phyloP scores from a whole-genome alignment of 2,888 invertebrate species.

The Auanema sp. region DNA sequence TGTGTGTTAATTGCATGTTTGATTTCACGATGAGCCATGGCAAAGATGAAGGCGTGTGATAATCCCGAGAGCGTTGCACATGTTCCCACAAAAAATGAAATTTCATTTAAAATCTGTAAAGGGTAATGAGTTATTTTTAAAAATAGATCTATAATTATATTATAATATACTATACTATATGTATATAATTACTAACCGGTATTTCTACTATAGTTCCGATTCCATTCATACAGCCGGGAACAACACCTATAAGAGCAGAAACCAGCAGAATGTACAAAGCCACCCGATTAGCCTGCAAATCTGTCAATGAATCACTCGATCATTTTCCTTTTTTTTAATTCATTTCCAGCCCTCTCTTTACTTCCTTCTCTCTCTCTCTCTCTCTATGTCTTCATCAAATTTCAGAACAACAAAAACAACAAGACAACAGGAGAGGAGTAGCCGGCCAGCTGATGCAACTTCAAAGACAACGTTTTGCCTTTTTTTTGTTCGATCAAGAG shows the following conservation, averaged over 20 bases:
- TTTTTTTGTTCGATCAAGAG: background rate
- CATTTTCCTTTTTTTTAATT: background rate
- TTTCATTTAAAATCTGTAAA: slow-evolving; percentile 25
- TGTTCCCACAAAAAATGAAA: slow-evolving; percentile 34
- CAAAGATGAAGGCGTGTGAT: slow-evolving; percentile 35
- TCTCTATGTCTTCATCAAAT: background rate
- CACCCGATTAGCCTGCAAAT: slow-evolving; percentile 29
- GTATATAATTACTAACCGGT: slow-evolving; percentile 16
- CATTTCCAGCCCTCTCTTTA: background rate
- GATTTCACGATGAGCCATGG: slow-evolving; percentile 32
- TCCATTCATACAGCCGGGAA: slow-evolving; percentile 30
- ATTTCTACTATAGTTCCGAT: slow-evolving; percentile 22
- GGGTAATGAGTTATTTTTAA: background rate
- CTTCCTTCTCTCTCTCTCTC: background rate
- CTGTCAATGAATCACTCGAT: background rate
- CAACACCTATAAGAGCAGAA: slow-evolving; percentile 31
- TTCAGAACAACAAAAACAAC: too few species aligned
- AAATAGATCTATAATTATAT: background rate
- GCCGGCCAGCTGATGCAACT: background rate
- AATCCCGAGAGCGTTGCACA: slow-evolving; percentile 34
- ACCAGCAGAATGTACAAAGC: slow-evolving; percentile 33
- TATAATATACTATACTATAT: background rate
- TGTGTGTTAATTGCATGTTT: slow-evolving; percentile 10
- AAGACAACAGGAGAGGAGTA: background rate
- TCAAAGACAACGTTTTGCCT: background rate